Evolutionary conservation across 2,888 invertebrate genomes (phyloP), one percentile per base, ranked within the genome.

Genomic region (Ecliptopera silaceata): DNA sequence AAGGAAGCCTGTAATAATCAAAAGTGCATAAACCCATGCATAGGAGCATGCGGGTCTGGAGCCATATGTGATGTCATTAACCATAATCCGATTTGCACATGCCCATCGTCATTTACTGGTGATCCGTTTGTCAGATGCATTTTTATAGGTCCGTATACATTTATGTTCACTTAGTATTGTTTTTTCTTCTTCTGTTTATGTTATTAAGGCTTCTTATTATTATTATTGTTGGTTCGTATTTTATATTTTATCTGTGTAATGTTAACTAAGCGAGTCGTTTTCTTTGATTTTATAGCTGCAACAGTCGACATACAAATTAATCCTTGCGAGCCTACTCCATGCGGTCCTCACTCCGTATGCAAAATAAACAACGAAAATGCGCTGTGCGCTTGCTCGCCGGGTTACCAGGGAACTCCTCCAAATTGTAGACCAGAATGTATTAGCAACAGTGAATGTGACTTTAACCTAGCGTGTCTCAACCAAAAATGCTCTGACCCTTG

Each of bases 361-460:
- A 93, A 92, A 80, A 88, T 94, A 48, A 88, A 92, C 32, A 94
- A 94, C 18, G 93, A 94, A 58, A 92, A 92, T 44, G 95, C 95
- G 1, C 93, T 95, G 1, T 97, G 97, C 74, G 95, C 95, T 22
- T 97, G 97, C 72, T 80, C 94, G 49, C 90, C 93, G 45, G 92
- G 92, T 64, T 95, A 93, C 68, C 92, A 92, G 61, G 96, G 96
- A 46, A 86, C 93, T 18, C 95, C 96, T 32, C 96, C 96, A 63
- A 95, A 94, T 70, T 96, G 96, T 72, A 90, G 94, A 62, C 96
- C 96, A 3, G 96, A 96, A 86, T 97, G 97, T 79, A 92, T 95
- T 44, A 94, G 95, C 63, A 96, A 96, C 72, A 93, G 93, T 51
- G 96, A 96, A 84, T 96, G 96, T 74, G 84, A 93, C 36, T 93